Conservation (phyloP, 30 jellyfish, hydroid and myxozoan genomes). For the Catostylus mosaicus region DNA sequence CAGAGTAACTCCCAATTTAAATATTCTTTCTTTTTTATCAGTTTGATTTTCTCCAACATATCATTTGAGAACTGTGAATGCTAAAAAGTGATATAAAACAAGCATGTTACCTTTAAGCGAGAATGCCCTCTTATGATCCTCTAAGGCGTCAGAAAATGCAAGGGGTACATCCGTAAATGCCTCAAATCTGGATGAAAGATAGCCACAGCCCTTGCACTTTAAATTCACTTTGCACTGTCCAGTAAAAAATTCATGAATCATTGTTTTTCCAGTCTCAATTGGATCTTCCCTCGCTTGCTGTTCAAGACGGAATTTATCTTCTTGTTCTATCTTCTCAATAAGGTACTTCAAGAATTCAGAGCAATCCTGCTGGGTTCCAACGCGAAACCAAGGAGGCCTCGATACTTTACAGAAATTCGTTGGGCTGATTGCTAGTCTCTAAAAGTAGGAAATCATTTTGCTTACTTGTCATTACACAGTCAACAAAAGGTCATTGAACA, state of each 20-base stretch:
- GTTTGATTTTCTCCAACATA: no score
- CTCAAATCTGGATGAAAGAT: slow-evolving; percentile 70
- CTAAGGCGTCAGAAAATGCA: slow-evolving; percentile 62
- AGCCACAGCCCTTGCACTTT: slow-evolving; percentile 76
- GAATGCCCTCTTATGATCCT: slow-evolving; percentile 23
- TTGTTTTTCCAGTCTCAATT: neutral
- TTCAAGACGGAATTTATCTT: slow-evolving; percentile 34
- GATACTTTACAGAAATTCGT: slow-evolving; percentile 63
- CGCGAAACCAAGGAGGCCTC: slow-evolving; percentile 92
- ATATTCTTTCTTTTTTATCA: no score
- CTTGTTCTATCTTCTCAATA: slow-evolving; percentile 76
- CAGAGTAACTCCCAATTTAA: no score
- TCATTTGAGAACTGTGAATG: no score
- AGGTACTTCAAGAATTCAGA: slow-evolving; percentile 90
- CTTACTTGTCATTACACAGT: no score
- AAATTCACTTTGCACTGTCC: slow-evolving; percentile 75
- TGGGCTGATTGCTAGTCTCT: slow-evolving; percentile 92
- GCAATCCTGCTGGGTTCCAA: slow-evolving; percentile 96
- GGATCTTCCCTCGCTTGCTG: neutral
- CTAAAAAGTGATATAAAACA: no score
- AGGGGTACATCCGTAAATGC: slow-evolving; percentile 88
- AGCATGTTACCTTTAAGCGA: slow-evolving; percentile 30
- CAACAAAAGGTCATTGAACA: no score
- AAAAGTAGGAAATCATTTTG: neutral
- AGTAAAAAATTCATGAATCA: slow-evolving; percentile 54